Evolutionary conservation across 2,113 vertebrate genomes (phyloP).

Genomic region (Lophura nycthemera): DNA sequence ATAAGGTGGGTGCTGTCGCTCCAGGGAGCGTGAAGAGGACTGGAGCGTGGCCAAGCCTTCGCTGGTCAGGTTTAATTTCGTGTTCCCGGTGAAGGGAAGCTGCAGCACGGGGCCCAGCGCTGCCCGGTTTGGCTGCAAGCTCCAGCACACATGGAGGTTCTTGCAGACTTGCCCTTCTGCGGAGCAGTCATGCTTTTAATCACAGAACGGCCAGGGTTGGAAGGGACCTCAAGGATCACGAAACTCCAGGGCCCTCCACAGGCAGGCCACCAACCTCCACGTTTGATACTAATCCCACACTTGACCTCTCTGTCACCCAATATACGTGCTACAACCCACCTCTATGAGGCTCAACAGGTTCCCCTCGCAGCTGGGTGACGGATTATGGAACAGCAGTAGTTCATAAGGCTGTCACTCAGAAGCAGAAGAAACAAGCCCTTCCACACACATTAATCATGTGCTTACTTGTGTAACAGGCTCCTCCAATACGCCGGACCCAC

Average conservation of each 20-base stretch:
- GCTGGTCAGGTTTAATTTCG: background rate
- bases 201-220: too few relatives aligned
- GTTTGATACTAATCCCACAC: accelerated
- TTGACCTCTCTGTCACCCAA: background rate
- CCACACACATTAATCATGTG: background rate
- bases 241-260: too few relatives aligned
- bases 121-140: background rate
- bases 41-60: background rate
- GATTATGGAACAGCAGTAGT: too few relatives aligned
- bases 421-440: background rate
- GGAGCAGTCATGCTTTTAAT: too few relatives aligned
- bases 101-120: background rate
- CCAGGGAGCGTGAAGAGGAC: background rate
- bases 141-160: background rate
- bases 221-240: too few relatives aligned
- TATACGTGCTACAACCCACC: accelerated
- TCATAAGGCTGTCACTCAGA: accelerated
- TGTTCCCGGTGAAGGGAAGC: accelerated
- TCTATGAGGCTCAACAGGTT: background rate
- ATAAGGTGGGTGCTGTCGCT: background rate
- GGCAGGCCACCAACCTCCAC: too few relatives aligned
- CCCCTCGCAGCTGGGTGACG: accelerated
- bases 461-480: background rate
- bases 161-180: background rate
- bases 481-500: background rate